Evolutionary conservation across 2,888 invertebrate species (phyloP), one percentile per base, ranked within the genome.

Genomic region (Drosophila peninsularis): DNA sequence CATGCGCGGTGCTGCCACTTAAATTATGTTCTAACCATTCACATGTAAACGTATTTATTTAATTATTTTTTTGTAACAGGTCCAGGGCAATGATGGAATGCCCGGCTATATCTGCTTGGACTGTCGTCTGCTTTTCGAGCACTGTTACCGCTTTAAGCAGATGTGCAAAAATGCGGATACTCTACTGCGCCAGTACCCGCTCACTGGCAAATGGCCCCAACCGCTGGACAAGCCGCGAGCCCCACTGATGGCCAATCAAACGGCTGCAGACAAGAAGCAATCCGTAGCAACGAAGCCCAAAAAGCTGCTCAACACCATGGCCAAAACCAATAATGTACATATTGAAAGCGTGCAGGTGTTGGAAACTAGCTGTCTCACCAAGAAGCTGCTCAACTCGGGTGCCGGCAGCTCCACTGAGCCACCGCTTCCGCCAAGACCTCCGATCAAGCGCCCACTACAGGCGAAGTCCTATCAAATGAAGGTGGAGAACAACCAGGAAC

Each of bases 151-250:
- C 60, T 96, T 95, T 83, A 96, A 96, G 89, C 94, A 95, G 66
- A 95, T 96, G 88, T 96, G 96, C 82, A 95, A 96, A 75, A 94
- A 94, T 87, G 95, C 96, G 0, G 96, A 96, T 89, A 96, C 95
- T 78, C 93, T 94, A 1, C 92, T 96, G 9, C 93, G 96, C 65
- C 94, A 95, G 65, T 96, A 93, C 90, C 93, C 96, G 27, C 93
- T 95, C 39, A 94, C 94, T 34, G 96, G 95, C 27, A 93, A 93
- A 27, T 90, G 95, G 80, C 93, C 95, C 21, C 91, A 93, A 55
- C 91, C 94, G 1, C 91, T 95, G 58, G 82, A 89, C 0, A 88
- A 89, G 58, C 91, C 93, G 0, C 83, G 85, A 0, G 78, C 88
- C 5, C 82, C 90, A n/a, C 92, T 80, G 17, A 41, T 82, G 19